phyloP scores from a whole-genome alignment of 2,797 vertebrate species.

The Phrynocephalus forsythii region DNA sequence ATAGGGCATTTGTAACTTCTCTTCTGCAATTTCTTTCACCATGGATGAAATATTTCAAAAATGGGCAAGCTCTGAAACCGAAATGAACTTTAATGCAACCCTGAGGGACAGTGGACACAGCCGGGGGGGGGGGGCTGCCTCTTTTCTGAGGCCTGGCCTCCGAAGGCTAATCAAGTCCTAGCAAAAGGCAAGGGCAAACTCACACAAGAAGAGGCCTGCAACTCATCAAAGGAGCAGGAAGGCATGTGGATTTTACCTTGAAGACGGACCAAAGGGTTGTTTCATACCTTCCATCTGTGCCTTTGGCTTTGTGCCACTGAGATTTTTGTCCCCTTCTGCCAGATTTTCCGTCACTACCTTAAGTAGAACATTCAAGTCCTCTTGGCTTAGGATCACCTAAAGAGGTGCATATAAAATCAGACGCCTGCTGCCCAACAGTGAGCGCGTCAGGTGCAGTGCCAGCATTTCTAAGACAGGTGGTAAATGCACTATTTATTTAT shows the following conservation, averaged over 20 bases:
- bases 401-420: constrained; percentile 5
- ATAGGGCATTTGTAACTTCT: neutral
- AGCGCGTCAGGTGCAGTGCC: too few relatives aligned
- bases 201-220: neutral
- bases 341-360: constrained; percentile 92
- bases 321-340: constrained; percentile 81
- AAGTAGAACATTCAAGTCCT: constrained; percentile 90
- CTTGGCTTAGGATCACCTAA: constrained; percentile 89
- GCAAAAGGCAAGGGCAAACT: neutral
- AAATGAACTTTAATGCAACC: too few relatives aligned
- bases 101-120: neutral
- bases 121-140: neutral
- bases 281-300: constrained; percentile 78
- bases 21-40: neutral
- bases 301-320: constrained; percentile 60
- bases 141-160: neutral
- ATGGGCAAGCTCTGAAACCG: too few relatives aligned
- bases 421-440: too few relatives aligned
- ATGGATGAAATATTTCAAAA: neutral
- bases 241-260: neutral
- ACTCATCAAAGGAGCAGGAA: neutral
- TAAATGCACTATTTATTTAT: too few relatives aligned
- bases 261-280: neutral
- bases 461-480: too few relatives aligned
- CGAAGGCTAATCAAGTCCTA: neutral